A percentile compares a stretch with the other conserved stretches of the same genome.
Conservation (phyloP, 2,888 invertebrate genomes). For the Carabus problematicus region DNA sequence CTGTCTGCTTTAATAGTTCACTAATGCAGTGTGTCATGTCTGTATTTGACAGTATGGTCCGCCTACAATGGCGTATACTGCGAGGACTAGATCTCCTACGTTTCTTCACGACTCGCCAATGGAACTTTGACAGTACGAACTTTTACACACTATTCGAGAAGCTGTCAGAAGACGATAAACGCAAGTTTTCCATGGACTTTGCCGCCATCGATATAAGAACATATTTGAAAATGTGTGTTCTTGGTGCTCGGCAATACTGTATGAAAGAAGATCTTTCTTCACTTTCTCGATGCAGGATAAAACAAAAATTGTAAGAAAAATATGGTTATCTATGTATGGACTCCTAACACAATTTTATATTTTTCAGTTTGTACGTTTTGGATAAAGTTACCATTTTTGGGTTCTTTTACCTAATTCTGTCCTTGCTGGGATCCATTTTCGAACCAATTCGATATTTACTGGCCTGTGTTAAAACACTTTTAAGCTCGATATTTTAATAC, state of each 20-base stretch:
- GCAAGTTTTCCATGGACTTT: conserved; percentile 61
- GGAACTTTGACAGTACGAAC: conserved; percentile 80
- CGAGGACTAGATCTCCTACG: conserved; percentile 82
- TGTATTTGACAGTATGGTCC: conserved; percentile 71
- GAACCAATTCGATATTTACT: neutral
- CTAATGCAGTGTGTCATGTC: conserved; percentile 22
- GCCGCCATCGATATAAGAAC: conserved; percentile 57
- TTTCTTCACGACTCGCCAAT: conserved; percentile 89
- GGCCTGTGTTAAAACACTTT: neutral
- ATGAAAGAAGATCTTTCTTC: conserved; percentile 84
- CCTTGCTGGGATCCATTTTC: conserved; percentile 15
- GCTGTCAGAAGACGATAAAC: conserved; percentile 65
- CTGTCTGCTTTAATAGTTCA: conserved; percentile 28
- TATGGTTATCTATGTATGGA: neutral
- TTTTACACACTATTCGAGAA: conserved; percentile 66
- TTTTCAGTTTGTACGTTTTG: conserved; percentile 64
- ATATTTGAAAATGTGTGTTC: conserved; percentile 78
- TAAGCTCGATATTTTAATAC: neutral
- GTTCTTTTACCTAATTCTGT: conserved; percentile 56
- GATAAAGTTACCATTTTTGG: conserved; percentile 62
- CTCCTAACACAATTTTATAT: neutral
- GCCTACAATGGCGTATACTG: conserved; percentile 76
- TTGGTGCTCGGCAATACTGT: conserved; percentile 85
- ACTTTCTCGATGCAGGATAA: conserved; percentile 75
- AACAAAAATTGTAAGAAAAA: conserved; percentile 74